Percentiles rank a stretch among this genome's conserved stretches.
phyloP scores from a whole-genome alignment of 2,888 invertebrate genomes.

The Drosophila niveifrons region DNA sequence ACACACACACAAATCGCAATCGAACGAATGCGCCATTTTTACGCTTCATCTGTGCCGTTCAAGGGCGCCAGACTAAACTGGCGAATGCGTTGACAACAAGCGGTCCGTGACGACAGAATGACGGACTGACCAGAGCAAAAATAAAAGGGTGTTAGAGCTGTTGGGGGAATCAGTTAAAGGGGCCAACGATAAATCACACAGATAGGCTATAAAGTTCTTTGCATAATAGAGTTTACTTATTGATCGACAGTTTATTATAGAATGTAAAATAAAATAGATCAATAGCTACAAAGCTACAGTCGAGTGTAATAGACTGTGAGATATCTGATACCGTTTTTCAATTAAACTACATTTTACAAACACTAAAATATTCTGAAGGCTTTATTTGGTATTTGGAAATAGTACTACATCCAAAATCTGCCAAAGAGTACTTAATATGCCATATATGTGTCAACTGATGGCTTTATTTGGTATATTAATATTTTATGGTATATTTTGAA shows the following conservation, averaged over 20 bases:
- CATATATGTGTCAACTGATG: no score
- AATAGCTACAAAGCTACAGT: no score
- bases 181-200: neutral
- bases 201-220: neutral
- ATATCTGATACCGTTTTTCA: no score
- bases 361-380: no score
- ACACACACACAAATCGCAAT: conserved; percentile 42
- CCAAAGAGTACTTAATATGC: no score
- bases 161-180: neutral
- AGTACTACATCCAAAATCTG: no score
- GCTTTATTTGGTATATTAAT: no score
- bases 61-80: conserved; percentile 47
- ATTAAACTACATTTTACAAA: no score
- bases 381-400: no score
- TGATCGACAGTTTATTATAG: neutral
- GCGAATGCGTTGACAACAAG: conserved; percentile 15
- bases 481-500: no score
- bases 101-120: conserved; percentile 13
- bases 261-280: neutral
- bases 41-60: conserved; percentile 70
- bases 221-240: neutral
- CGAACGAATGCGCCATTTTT: conserved; percentile 59
- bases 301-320: no score
- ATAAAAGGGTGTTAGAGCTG: conserved; percentile 10
- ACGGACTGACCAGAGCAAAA: neutral